Evolutionary conservation across 2,113 vertebrate genomes (phyloP), one percentile per base, ranked within the genome.

Genomic region (Thymallus thymallus): DNA sequence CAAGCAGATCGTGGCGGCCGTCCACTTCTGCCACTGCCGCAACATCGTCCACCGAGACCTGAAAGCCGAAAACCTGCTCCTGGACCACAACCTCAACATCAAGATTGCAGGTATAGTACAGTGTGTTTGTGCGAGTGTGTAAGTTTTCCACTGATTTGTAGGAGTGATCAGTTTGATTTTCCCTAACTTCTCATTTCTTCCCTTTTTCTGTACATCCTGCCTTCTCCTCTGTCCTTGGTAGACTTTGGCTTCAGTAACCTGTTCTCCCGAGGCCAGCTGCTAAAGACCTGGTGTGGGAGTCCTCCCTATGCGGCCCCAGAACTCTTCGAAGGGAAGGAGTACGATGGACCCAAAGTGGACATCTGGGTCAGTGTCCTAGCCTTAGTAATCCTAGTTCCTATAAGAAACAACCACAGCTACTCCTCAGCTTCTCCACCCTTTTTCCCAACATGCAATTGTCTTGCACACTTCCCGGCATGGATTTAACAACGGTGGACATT

Each of bases 201-300:
- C n/a, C n/a, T n/a, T 62, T 9, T 73, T 69, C 46, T 3, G 23
- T 58, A 30, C 0, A 56, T 68, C 41, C 60, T 35, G 76, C 7
- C 0, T 61, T 63, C 16, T 32, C 26, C n/a, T 67, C 6, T 61
- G 13, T 67, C 23, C 16, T 3, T 55, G 76, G 92, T 78, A 94
- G 98, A 99, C 89, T 99, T 99, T 88, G 98, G 97, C 76, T 99
- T 99, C 93, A 99, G 97, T 86, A 99, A 99, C 88, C 91, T 96
- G 87, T 99, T 99, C 90, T 96, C 96, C 2, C 95, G 96, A 20
- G 97, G 97, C 2, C 97, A 99, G 90, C 90, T 98, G 77, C 90
- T 99, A 73, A 99, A 99, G 92, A 99, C 98, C 0, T 99, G 98
- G 98, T 99, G 98, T 67, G 98, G 98, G 77, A 98, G 97, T 35